phyloP scores from a whole-genome alignment of 2,888 invertebrate genomes.

The Sminthurides aquaticus region DNA sequence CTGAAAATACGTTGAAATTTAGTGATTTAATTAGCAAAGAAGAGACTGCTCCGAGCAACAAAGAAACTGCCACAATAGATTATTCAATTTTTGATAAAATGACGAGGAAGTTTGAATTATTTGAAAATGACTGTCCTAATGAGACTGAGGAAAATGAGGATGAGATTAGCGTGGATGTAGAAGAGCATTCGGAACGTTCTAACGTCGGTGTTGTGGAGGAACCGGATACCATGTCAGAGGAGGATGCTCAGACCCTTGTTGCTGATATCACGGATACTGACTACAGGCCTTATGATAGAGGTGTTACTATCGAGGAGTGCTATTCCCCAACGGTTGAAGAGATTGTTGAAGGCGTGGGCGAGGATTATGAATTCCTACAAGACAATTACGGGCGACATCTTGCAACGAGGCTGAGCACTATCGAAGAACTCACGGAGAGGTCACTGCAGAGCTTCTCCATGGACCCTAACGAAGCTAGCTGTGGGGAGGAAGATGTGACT shows the following conservation, averaged over 20 bases:
- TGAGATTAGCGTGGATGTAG: not conserved
- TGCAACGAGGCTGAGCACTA: constrained; percentile 38
- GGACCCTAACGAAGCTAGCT: not conserved
- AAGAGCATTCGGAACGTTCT: not conserved
- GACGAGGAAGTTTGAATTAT: not conserved
- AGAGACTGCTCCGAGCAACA: constrained; percentile 1
- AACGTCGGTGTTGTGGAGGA: constrained; percentile 38
- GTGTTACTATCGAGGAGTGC: constrained; percentile 38
- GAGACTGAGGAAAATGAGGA: constrained; percentile 7
- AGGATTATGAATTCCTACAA: not conserved
- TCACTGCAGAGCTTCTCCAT: not conserved
- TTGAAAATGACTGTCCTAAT: constrained; percentile 1
- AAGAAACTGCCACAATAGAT: constrained; percentile 5
- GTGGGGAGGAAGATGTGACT: not conserved
- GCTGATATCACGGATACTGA: constrained; percentile 24
- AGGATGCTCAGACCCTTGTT: constrained; percentile 33
- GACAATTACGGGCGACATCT: not conserved
- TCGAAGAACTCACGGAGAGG: constrained; percentile 35
- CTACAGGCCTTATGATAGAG: constrained; percentile 16
- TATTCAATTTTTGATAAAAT: not conserved
- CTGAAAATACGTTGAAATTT: constrained; percentile 42
- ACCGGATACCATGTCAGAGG: constrained; percentile 40
- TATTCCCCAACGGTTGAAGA: constrained; percentile 25
- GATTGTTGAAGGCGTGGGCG: not conserved
- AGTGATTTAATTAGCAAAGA: not conserved